phyloP scores from a whole-genome alignment of 2,797 vertebrate species.

The Protosalanx chinensis region DNA sequence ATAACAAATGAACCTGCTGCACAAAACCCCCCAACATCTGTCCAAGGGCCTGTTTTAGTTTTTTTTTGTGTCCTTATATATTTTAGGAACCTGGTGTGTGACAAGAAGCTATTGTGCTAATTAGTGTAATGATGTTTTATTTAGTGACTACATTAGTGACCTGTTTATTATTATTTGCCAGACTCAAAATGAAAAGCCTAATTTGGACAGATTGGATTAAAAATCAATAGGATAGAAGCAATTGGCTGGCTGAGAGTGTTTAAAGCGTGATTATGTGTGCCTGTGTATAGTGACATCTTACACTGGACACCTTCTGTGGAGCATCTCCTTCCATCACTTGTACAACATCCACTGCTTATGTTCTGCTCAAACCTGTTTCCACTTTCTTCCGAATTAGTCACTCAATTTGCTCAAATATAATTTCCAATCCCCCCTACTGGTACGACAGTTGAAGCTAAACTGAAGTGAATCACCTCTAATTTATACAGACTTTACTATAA shows the following conservation, averaged over 20 bases:
- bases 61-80: slow-evolving; percentile 67
- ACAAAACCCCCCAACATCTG: slow-evolving; percentile 73
- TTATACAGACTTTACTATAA: slow-evolving; percentile 89
- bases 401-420: slow-evolving; percentile 89
- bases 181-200: slow-evolving; percentile 76
- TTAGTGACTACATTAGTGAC: slow-evolving; percentile 66
- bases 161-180: slow-evolving; percentile 66
- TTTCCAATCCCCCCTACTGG: slow-evolving; percentile 82
- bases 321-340: slow-evolving; percentile 72
- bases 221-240: slow-evolving; percentile 79
- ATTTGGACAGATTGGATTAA: slow-evolving; percentile 79
- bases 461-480: slow-evolving; percentile 90
- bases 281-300: slow-evolving; percentile 56
- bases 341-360: slow-evolving; percentile 31
- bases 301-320: slow-evolving; percentile 66
- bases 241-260: slow-evolving; percentile 35
- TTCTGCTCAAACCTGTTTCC: slow-evolving; percentile 81
- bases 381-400: slow-evolving; percentile 87
- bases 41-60: slow-evolving; percentile 64
- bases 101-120: slow-evolving; percentile 50
- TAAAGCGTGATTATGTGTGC: slow-evolving; percentile 29
- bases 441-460: slow-evolving; percentile 86
- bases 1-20: slow-evolving; percentile 58
- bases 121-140: slow-evolving; percentile 68
- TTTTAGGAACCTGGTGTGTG: slow-evolving; percentile 41